Evolutionary conservation across 1,140 invertebrate genomes (phyloP).

Genomic region (Diorhabda carinulata): DNA sequence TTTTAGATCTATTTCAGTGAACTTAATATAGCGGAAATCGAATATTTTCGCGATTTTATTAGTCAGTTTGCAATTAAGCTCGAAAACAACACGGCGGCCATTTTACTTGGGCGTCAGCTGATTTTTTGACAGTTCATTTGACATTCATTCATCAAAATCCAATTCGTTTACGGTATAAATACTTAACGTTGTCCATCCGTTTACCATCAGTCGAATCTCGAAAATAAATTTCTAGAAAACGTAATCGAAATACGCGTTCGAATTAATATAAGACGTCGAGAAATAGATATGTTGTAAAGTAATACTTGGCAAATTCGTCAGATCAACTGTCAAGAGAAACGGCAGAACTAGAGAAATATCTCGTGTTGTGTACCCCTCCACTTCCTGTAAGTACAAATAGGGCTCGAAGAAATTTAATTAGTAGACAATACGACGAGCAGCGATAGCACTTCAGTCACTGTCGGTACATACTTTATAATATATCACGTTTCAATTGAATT

Average conservation of each 20-base stretch:
- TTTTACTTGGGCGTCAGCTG: no score
- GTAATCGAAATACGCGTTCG: constrained; percentile 2
- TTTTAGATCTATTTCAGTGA: no score
- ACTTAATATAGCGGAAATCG: no score
- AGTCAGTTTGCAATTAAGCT: no score
- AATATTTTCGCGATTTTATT: no score
- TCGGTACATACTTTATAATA: constrained; percentile 31
- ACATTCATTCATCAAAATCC: no score
- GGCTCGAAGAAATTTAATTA: constrained; percentile 23
- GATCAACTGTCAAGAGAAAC: constrained; percentile 18
- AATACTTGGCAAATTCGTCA: constrained; percentile 17
- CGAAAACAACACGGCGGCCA: no score
- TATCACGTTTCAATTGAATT: constrained; percentile 29
- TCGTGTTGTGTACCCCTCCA: constrained; percentile 7
- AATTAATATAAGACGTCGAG: constrained; percentile 17
- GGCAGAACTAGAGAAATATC: constrained; percentile 12
- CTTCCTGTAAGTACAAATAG: constrained; percentile 8
- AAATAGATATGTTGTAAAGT: constrained; percentile 16
- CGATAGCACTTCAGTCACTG: constrained; percentile 10
- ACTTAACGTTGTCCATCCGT: no score
- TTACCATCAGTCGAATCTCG: constrained; percentile 1
- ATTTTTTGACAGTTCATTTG: no score
- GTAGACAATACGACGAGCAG: constrained; percentile 19
- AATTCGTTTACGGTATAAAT: no score
- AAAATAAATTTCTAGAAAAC: constrained; percentile 14